Evolutionary conservation across 1,140 invertebrate genomes (phyloP), one percentile per base, ranked within the genome.

Genomic region (Coenobita brevimanus): DNA sequence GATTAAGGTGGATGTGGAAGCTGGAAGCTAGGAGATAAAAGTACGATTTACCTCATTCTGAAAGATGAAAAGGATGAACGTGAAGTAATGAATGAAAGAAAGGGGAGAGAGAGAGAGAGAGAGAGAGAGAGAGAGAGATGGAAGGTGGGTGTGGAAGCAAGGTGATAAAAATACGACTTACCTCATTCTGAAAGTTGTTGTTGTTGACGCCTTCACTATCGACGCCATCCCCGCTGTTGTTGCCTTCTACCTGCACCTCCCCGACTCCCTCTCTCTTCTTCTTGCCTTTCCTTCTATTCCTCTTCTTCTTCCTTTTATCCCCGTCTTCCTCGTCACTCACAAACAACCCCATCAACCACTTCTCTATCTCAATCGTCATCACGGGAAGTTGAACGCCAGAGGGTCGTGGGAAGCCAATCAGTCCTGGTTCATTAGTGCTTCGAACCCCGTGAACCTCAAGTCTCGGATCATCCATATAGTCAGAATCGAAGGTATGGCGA

Each of bases 351-450:
- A 85, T 85, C 0, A 85, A 30, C 82, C 82, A 85, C 60, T 85
- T 85, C 62, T 85, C 82, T 30, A 85, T 85, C 62, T 85, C 69
- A 3, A 85, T 30, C 27, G 82, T 85, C 82, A 85, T 85, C 46
- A 85, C 71, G 10, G 82, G 82, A n/a, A 85, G 27, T 71, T 85
- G 82, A 21, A 85, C 73, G 62, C 73, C 71, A 1, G 71, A 64
- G 71, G 33, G 30, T 21, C 38, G 10, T 10, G 69, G 17, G 1
- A 57, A 54, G n/a, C 54, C 33, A 50, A 50, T 50, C 6, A 50
- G 6, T 50, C 46, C 46, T 50, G 46, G 46, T 50, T 50, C 6
- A 8, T 17, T 50, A 50, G 46, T 50, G 46, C 6, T 8, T 6
- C 46, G 46, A 50, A 50, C 6, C 17, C 46, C 17, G 46, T 50